phyloP scores from a whole-genome alignment of 1,140 invertebrate genomes.

The Helicoverpa zea region DNA sequence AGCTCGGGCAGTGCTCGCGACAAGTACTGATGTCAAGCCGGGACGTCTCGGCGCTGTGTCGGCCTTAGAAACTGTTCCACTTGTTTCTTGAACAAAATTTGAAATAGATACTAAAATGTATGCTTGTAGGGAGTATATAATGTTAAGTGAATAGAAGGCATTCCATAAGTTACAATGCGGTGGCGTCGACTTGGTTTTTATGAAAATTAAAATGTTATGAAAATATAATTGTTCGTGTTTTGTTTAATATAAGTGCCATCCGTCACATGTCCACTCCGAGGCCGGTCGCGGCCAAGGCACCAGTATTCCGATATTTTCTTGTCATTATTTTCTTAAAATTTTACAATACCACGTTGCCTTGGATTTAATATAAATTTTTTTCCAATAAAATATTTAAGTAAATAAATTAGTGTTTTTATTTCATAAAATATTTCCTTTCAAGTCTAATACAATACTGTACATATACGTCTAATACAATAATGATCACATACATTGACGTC shows the following conservation, averaged over 20 bases:
- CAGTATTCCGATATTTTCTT: constrained; percentile 69
- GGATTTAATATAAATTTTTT: constrained; percentile 83
- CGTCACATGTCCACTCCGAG: constrained; percentile 63
- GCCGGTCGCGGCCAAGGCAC: constrained; percentile 36
- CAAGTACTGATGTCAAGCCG: no score
- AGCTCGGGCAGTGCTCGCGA: not conserved
- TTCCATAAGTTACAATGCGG: constrained; percentile 84
- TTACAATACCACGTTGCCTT: constrained; percentile 86
- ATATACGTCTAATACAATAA: no score
- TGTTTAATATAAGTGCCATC: constrained; percentile 79
- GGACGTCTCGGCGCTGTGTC: constrained; percentile 12
- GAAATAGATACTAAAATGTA: constrained; percentile 69
- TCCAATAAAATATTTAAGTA: constrained; percentile 86
- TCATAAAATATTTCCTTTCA: constrained; percentile 34
- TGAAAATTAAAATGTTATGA: constrained; percentile 70
- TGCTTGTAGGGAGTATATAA: constrained; percentile 81
- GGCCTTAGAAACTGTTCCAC: constrained; percentile 53
- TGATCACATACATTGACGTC: not conserved
- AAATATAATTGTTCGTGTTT: constrained; percentile 65
- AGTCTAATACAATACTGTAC: constrained; percentile 8
- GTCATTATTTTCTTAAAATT: constrained; percentile 78
- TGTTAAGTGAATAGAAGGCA: constrained; percentile 85
- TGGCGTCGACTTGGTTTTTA: constrained; percentile 77
- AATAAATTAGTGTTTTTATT: constrained; percentile 78
- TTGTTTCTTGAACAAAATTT: constrained; percentile 75